A percentile compares a stretch with the other conserved stretches of the same genome.
These are phyloP conservation scores for Vireo griseus DNA, from an alignment of 2,797 vertebrate genomes.

Conservation along the genomic window DNA sequence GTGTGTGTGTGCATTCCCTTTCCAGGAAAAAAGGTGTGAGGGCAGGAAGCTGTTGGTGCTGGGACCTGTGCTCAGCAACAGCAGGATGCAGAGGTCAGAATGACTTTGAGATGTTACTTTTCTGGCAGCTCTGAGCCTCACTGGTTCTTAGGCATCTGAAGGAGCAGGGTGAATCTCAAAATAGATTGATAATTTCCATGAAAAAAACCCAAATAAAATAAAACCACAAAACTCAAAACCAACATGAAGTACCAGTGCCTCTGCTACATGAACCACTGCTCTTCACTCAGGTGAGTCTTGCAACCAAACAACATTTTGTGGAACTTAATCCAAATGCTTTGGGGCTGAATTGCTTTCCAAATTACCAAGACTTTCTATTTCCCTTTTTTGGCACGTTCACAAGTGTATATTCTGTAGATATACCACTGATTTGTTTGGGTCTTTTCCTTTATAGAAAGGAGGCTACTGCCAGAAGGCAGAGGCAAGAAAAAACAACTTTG, in stretches of 20 bases:
- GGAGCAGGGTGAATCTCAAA: neutral
- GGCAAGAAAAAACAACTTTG: neutral
- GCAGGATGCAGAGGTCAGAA: neutral
- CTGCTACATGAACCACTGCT: neutral
- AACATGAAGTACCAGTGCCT: rapidly evolving
- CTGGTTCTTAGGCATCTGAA: neutral
- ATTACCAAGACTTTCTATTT: neutral
- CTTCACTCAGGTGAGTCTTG: neutral
- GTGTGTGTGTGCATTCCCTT: neutral
- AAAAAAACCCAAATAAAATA: neutral
- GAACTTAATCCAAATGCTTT: neutral
- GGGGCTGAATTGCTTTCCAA: neutral
- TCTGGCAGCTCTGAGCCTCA: neutral
- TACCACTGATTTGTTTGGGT: neutral
- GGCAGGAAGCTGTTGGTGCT: neutral
- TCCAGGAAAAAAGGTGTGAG: neutral
- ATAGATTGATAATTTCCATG: neutral
- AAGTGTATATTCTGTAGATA: neutral
- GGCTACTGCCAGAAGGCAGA: neutral
- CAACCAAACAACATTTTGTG: neutral
- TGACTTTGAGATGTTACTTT: neutral
- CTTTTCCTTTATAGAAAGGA: neutral
- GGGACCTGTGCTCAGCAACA: neutral
- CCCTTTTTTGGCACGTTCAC: neutral
- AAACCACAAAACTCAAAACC: neutral